Base-by-base conservation (phyloP, 2,888 invertebrate genomes). In the Eupithecia tripunctaria region DNA sequence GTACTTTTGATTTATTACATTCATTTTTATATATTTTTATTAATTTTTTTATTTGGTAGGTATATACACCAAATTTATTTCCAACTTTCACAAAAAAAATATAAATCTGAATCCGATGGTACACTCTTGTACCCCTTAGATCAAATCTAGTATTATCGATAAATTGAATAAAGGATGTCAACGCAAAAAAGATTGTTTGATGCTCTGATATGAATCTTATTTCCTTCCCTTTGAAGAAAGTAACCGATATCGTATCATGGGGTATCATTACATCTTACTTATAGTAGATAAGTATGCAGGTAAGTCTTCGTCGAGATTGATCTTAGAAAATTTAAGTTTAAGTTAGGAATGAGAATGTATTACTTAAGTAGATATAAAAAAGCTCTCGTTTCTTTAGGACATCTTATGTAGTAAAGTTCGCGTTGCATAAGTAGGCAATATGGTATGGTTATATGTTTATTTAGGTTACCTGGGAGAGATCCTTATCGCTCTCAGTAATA, bases 151-250 rank as follows among this genome's bases (percentile, higher is more conserved):
- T 15, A 41, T 41, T 41, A 43, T 43, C 47, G n/a, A 10, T 10
- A 3, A 10, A 51, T 10, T 21, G 10, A 51, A 51, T 21, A 51
- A 51, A 21, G 51, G 12, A 51, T 51, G 12, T 2, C 51, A 12
- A 51, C 25, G 5, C 25, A 56, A 25, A 43, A 56, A 56, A 56
- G 0, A 5, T 56, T 5, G 56, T 25, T 14, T 25, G 12, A 56
- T 56, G 21, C 21, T 56, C 56, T 56, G 56, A 56, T 56, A 25
- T 4, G 25, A 25, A 74, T 74, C 68, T 74, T 70, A 38, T 63
- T 68, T 76, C 76, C 76, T 72, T 68, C 67, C 43, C 64, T 70
- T 74, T 70, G 47, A 71, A 71, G n/a, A 67, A 67, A 60, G 67
- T 41, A 66, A 72, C 68, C 72, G 75, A 74, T 75, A 71, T 68